Conservation (phyloP, 2,888 invertebrate species). For the Ectemnius continuus region DNA sequence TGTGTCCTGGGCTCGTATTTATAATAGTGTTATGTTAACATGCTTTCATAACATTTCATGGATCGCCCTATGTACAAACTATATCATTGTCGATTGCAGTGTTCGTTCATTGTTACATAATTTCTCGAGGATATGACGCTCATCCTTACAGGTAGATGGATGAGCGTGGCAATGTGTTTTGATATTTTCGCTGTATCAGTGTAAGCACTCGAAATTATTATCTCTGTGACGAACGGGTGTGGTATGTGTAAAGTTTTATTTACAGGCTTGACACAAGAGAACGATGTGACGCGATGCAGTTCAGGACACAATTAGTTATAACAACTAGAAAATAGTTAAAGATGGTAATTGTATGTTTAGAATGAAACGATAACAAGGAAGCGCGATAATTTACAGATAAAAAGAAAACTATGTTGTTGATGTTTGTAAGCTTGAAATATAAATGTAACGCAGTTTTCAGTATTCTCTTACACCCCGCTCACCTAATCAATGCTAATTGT, state of each 20-base stretch:
- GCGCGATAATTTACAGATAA: constrained; percentile 29
- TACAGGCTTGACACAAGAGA: constrained; percentile 7
- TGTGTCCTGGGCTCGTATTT: constrained; percentile 56
- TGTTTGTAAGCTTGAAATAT: constrained; percentile 77
- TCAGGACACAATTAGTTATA: constrained; percentile 60
- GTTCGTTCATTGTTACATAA: constrained; percentile 5
- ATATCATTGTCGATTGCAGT: constrained; percentile 3
- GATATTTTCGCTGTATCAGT: too few relatives aligned
- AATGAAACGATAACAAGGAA: constrained; percentile 30
- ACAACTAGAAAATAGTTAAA: constrained; percentile 42
- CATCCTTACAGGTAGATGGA: too few relatives aligned
- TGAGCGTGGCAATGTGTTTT: too few relatives aligned
- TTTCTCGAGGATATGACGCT: constrained; percentile 2
- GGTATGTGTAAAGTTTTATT: constrained; percentile 8
- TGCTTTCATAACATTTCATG: constrained; percentile 4
- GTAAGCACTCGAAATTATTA: too few relatives aligned
- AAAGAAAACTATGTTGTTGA: constrained; percentile 72
- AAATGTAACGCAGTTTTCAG: constrained; percentile 75
- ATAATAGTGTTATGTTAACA: constrained; percentile 31
- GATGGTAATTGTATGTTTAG: constrained; percentile 46
- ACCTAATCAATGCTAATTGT: neutral
- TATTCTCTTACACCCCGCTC: constrained; percentile 51
- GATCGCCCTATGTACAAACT: constrained; percentile 7
- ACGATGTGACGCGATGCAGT: constrained; percentile 28
- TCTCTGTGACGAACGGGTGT: too few relatives aligned